These are phyloP conservation scores for Orthosia gothica DNA, from an alignment of 2,888 invertebrate species.

Conservation along the genomic window DNA sequence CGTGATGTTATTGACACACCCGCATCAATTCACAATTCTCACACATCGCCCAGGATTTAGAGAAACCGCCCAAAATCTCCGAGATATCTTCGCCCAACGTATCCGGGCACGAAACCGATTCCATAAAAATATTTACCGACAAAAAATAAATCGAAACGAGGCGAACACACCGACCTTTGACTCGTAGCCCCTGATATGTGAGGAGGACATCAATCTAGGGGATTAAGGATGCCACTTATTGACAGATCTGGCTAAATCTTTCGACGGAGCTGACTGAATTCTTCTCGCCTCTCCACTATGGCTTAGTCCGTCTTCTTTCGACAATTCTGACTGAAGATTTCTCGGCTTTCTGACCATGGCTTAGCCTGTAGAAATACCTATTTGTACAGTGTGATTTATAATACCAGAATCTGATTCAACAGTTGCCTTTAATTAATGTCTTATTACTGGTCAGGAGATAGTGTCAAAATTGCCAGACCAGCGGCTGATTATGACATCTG, in stretches of 20 bases:
- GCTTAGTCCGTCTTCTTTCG: not conserved
- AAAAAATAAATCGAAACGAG: constrained; percentile 48
- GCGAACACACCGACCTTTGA: constrained; percentile 35
- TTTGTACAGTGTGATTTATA: not conserved
- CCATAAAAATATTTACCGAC: constrained; percentile 54
- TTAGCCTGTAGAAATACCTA: not conserved
- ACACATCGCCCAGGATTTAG: constrained; percentile 15
- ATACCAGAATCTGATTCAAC: not conserved
- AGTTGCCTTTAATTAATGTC: not conserved
- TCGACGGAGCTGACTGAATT: not conserved
- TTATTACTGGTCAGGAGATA: not conserved
- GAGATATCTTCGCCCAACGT: constrained; percentile 15
- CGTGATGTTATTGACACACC: not conserved
- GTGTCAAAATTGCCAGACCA: not conserved
- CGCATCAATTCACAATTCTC: constrained; percentile 9
- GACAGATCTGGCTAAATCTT: constrained; percentile 16
- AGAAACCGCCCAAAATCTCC: constrained; percentile 2
- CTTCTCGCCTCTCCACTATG: not conserved
- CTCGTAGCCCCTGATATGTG: constrained; percentile 37
- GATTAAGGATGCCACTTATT: constrained; percentile 37
- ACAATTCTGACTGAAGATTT: not conserved
- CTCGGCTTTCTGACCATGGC: not conserved
- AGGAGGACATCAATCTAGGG: constrained; percentile 41
- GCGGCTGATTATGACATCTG: not conserved
- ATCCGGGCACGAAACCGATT: constrained; percentile 44